Base-by-base conservation (phyloP, 2,797 vertebrate genomes). In the Tenualosa ilisha region DNA sequence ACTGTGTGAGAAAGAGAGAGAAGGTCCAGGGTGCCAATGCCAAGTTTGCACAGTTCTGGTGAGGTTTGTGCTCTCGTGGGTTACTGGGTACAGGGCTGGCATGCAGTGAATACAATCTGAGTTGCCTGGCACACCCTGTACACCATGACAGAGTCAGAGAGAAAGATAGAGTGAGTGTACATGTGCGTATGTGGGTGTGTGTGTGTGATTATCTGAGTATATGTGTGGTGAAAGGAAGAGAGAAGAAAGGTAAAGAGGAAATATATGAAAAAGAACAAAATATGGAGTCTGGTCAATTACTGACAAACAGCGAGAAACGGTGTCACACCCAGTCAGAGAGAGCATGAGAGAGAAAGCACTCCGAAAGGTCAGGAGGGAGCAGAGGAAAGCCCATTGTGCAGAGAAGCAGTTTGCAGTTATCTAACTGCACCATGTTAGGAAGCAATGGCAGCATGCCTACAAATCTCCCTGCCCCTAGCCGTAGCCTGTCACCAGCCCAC, bases 111-210 rank as follows among this genome's bases (percentile, higher is more conserved):
- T 88, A 86, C 86, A 2, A 43, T 63, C 53, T 13, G 6, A 89
- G 59, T 83, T 91, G 87, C 88, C 89, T 84, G 83, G 87, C 89
- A 93, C 91, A 89, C 83, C n/a, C 81, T 91, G 91, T 92, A 88
- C 90, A 87, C 88, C 37, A 2, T 86, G 51, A 89, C 86, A 89
- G 82, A 91, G 87, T 84, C 83, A 13, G n/a, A 26, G 37, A 56
- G 3, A 51, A 9, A 11, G 3, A 6, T 7, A 24, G 81, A 83
- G 63, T 40, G 46, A 53, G 83, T 65, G 79, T 17, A 40, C 51
- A 46, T 17, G 82, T 81, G 26, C 26, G 49, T 17, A 13, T 75
- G 37, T 40, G 65, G 37, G 24, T 24, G 68, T 37, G 31, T 68
- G 65, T 17, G 24, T 49, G 72, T 51, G 68, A 61, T 9, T 51